Evolutionary conservation across 2,797 vertebrate species (phyloP), one percentile per base, ranked within the genome.

Genomic region (Alfaro cultratus): DNA sequence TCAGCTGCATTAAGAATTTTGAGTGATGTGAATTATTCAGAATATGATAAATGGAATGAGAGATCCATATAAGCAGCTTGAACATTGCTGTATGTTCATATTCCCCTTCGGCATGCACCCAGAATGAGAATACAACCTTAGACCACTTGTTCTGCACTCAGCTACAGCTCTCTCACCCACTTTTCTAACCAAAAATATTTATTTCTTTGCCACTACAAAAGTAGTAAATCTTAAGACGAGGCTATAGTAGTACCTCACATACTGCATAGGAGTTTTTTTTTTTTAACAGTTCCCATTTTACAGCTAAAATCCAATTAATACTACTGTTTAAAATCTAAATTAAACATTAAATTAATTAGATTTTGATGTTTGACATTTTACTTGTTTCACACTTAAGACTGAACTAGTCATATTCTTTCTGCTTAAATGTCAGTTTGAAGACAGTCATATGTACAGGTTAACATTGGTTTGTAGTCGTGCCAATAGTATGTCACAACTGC

Each of bases 1-100:
- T 89, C 83, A 47, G 77, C 85, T 88, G 80, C 87, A 88, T 90
- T 91, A 90, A 76, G 88, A 93, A 91, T 94, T 89, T 91, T 91
- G 87, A 94, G 93, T 89, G 91, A 88, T 94, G 91, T 94, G 88
- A 93, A 94, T 95, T 92, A 95, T 95, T 95, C 87, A 93, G 85
- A 87, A 86, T 93, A 88, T 91, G 91, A 94, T 92, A 94, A 92
- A 93, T 95, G 91, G 91, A 93, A 92, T 90, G 86, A 93, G 91
- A 88, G 90, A 91, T 90, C 92, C 89, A 80, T 88, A 88, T 89
- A 92, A 91, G 94, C 86, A 88, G 90, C 89, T 89, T 90, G 90
- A 90, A 88, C 85, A 47, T 85, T 78, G 76, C 85, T 15, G 86
- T 79, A 80, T 85, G 74, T 87, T 89, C 81, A 85, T 81, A 77